Base-by-base conservation (phyloP, 1,140 invertebrate species). In the Lanistes nyassanus region DNA sequence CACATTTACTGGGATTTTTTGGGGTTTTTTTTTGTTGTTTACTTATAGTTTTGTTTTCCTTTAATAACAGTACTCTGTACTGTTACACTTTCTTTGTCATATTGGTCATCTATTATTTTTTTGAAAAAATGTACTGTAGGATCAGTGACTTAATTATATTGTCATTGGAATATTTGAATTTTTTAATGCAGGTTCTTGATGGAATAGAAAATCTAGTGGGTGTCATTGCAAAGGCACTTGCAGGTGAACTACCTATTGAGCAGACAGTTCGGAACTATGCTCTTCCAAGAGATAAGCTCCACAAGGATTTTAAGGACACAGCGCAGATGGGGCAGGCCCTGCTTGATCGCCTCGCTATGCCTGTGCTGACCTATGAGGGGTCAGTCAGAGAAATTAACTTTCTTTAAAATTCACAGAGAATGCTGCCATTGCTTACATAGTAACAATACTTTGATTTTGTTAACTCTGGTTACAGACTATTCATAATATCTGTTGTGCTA, bases 201-300 rank as follows among this genome's bases (percentile, higher is more conserved):
- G 88, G 91, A 56, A 88, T 94, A 58, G 94, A 95, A 82, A 91
- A 92, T 65, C 89, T 95, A 2, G 86, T 95, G 42, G 90, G 93
- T 23, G 93, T 94, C 83, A 92, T 95, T 69, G 94, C 93, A 36
- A 90, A 94, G 70, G 94, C 94, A 90, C 91, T 94, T 16, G 90
- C 94, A 29, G 88, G 94, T 21, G 94, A 94, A 23, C 88, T 92
- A 64, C 89, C 94, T 42, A 88, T 94, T 7, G 92, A 92, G 82
- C 92, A 93, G 19, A 90, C 94, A 55, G 88, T 94, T 26, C 91
- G 91, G 77, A 93, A 94, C 78, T 81, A 84, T 72, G 42, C 74
- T 5, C 65, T 78, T 11, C 68, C 79, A 29, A 83, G 83, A 74
- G 64, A 80, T 13, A 76, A 84, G 19, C 68, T 85, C 26, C 76